These are phyloP conservation scores for Acrocephalus arundinaceus DNA, from an alignment of 2,113 vertebrate genomes.

Conservation along the genomic window DNA sequence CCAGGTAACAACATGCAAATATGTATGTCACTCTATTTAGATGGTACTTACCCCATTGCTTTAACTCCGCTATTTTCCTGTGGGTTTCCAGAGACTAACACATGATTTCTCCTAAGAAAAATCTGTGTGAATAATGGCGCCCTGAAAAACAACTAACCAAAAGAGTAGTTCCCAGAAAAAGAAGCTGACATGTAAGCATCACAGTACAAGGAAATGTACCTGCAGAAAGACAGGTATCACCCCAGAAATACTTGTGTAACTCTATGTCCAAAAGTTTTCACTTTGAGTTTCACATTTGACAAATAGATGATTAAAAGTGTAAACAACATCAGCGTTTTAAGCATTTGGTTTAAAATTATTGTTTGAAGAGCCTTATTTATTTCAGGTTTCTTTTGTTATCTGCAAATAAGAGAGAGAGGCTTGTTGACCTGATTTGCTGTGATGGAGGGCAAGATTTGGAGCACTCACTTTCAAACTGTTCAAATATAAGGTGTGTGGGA, in stretches of 20 bases:
- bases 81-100: background rate
- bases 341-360: background rate
- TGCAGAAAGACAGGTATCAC: background rate
- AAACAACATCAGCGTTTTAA: background rate
- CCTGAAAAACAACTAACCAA: background rate
- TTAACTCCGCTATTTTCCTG: background rate
- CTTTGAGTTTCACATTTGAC: background rate
- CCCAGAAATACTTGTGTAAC: background rate
- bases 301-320: background rate
- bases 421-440: background rate
- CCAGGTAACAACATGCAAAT: background rate
- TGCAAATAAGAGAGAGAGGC: background rate
- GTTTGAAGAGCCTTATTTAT: background rate
- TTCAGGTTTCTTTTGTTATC: background rate
- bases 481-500: background rate
- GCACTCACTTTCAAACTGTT: background rate
- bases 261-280: background rate
- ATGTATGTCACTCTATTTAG: background rate
- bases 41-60: background rate
- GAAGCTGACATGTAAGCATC: background rate
- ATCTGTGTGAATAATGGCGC: background rate
- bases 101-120: background rate
- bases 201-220: background rate
- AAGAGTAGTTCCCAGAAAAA: background rate
- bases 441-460: background rate